Percentiles rank a stretch among this genome's conserved stretches.
Conservation (phyloP, 2,113 vertebrate species). For the Leuciscus idus region DNA sequence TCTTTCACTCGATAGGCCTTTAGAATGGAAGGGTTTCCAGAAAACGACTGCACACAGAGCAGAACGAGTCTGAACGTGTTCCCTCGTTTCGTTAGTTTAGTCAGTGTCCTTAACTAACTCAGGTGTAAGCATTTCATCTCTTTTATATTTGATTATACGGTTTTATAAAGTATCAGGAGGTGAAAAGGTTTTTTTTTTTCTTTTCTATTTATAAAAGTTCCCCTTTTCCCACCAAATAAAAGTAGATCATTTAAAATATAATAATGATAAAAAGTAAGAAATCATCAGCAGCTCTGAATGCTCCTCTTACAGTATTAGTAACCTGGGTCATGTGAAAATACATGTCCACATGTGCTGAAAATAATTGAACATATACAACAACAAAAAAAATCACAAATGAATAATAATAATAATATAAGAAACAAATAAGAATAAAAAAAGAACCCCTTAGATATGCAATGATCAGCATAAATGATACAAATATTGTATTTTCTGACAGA, state of each 20-base stretch:
- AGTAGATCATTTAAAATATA: constrained; percentile 57
- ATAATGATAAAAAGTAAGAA: constrained; percentile 65
- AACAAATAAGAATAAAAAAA: constrained; percentile 49
- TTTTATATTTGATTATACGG: constrained; percentile 52
- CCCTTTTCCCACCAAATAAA: constrained; percentile 60
- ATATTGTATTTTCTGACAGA: constrained; percentile 41
- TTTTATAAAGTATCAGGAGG: constrained; percentile 59
- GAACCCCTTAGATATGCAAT: constrained; percentile 44
- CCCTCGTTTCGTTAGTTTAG: constrained; percentile 53
- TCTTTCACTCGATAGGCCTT: constrained; percentile 17
- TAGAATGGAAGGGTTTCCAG: constrained; percentile 41
- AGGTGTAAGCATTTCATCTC: constrained; percentile 52
- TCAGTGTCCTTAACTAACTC: constrained; percentile 54
- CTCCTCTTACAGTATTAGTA: constrained; percentile 64
- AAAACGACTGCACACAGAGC: constrained; percentile 52
- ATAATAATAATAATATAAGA: constrained; percentile 50
- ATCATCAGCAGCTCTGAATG: constrained; percentile 75
- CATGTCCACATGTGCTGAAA: constrained; percentile 66
- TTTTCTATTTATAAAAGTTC: constrained; percentile 45
- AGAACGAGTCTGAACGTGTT: constrained; percentile 22
- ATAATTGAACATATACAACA: constrained; percentile 42
- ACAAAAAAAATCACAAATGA: constrained; percentile 56
- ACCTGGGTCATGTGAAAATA: constrained; percentile 68
- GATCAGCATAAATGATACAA: constrained; percentile 52
- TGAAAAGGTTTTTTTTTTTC: constrained; percentile 53